phyloP scores from a whole-genome alignment of 2,113 vertebrate genomes.

The Periophthalmus modestus region DNA sequence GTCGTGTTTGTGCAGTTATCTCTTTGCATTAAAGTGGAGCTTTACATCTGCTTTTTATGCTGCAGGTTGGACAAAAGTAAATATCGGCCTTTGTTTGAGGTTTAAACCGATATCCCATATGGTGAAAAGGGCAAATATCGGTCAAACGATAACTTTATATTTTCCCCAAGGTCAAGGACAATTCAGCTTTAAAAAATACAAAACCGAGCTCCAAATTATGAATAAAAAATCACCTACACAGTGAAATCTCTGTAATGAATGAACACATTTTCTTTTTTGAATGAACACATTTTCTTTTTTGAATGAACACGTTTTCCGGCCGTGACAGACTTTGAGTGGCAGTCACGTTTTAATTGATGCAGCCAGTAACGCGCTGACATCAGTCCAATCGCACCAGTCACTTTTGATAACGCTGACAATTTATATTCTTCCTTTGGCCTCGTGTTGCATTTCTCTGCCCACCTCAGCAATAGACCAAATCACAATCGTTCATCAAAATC shows the following conservation, averaged over 20 bases:
- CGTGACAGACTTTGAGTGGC: slow-evolving; percentile 1
- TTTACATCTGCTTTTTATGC: no score
- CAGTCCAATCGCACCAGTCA: slow-evolving; percentile 2
- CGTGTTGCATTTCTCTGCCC: slow-evolving; percentile 20
- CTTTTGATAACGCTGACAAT: slow-evolving; percentile 32
- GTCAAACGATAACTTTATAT: no score
- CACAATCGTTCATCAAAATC: slow-evolving; percentile 42
- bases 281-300: slow-evolving; percentile 1
- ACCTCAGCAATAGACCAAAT: slow-evolving; percentile 25
- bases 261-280: not conserved
- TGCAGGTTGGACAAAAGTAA: no score
- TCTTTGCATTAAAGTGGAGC: no score
- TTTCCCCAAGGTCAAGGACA: no score
- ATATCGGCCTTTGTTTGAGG: no score
- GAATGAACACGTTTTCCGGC: not conserved
- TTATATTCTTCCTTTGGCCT: slow-evolving; percentile 25
- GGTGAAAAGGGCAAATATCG: no score
- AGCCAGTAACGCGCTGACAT: not conserved
- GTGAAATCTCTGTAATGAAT: not conserved
- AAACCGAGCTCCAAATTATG: no score
- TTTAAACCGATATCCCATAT: no score
- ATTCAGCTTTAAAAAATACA: no score
- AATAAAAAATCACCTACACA: not conserved
- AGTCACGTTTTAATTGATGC: slow-evolving; percentile 6
- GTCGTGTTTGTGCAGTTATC: no score